Evolutionary conservation across 2,888 invertebrate genomes (phyloP).

Genomic region (Aleiodes alternator): DNA sequence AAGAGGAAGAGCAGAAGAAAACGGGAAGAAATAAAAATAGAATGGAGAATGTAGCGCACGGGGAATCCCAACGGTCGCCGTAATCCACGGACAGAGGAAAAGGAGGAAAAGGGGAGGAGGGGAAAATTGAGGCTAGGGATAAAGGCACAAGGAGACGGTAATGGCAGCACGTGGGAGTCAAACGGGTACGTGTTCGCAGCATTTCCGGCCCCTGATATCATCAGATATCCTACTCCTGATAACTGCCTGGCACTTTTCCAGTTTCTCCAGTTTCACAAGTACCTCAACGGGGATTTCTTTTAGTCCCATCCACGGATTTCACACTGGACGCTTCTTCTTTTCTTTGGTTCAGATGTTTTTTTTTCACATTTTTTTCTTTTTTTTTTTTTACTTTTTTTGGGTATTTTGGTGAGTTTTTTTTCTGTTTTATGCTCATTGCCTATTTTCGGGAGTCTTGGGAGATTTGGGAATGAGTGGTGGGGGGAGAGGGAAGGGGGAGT

Average conservation of each 20-base stretch:
- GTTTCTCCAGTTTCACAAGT: constrained; percentile 48
- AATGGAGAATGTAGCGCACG: constrained; percentile 13
- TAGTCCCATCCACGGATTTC: constrained; percentile 48
- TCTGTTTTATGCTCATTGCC: constrained; percentile 7
- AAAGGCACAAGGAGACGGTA: constrained; percentile 44
- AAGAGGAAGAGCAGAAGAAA: too few species aligned
- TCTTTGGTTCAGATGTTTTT: background rate
- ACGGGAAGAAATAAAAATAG: constrained; percentile 13
- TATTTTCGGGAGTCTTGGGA: constrained; percentile 1
- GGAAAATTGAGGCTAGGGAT: too few species aligned
- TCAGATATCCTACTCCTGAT: constrained; percentile 57
- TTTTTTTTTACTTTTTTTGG: background rate
- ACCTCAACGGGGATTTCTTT: constrained; percentile 44
- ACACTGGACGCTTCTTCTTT: constrained; percentile 38
- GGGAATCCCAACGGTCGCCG: constrained; percentile 43
- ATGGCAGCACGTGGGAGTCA: constrained; percentile 53
- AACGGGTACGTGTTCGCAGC: constrained; percentile 56
- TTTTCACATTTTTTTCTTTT: background rate
- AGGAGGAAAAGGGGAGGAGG: constrained; percentile 19
- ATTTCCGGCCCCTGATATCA: constrained; percentile 56
- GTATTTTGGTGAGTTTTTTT: background rate
- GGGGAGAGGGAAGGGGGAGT: too few species aligned
- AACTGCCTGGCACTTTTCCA: constrained; percentile 59
- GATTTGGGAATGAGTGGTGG: too few species aligned
- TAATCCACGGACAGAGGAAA: constrained; percentile 36